Conservation (phyloP, 2,888 invertebrate genomes). For the Chorisops tibialis region DNA sequence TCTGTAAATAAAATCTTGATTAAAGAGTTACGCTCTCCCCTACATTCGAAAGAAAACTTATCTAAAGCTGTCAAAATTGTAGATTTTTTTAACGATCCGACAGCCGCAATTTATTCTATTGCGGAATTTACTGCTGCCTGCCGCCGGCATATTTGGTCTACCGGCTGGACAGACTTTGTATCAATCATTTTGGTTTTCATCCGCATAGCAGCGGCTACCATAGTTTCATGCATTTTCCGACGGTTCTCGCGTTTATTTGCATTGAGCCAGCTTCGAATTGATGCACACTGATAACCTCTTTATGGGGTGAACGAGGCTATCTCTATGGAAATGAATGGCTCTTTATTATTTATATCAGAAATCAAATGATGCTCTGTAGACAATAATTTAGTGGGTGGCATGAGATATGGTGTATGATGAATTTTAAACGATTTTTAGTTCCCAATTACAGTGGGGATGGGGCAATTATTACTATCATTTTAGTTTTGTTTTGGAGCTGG, state of each 20-base stretch:
- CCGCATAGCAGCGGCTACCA: not conserved
- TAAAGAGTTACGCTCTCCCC: too few species aligned
- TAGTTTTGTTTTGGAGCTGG: too few species aligned
- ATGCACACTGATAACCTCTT: constrained; percentile 3
- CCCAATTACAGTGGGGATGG: too few species aligned
- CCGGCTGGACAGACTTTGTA: not conserved
- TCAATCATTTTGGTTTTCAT: not conserved
- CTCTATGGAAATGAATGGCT: not conserved
- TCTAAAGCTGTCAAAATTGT: not conserved
- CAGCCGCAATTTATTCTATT: not conserved
- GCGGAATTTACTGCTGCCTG: not conserved
- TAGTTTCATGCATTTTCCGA: not conserved
- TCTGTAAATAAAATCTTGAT: too few species aligned
- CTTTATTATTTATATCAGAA: not conserved
- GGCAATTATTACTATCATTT: too few species aligned
- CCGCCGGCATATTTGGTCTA: not conserved
- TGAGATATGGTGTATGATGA: too few species aligned
- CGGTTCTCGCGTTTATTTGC: not conserved
- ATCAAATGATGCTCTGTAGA: too few species aligned
- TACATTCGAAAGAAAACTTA: not conserved
- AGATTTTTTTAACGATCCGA: not conserved
- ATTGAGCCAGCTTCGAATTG: not conserved
- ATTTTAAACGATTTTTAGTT: too few species aligned
- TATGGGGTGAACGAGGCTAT: not conserved
- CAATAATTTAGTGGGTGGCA: too few species aligned